Conservation (phyloP, 2,113 vertebrate species). For the Apteryx mantelli region DNA sequence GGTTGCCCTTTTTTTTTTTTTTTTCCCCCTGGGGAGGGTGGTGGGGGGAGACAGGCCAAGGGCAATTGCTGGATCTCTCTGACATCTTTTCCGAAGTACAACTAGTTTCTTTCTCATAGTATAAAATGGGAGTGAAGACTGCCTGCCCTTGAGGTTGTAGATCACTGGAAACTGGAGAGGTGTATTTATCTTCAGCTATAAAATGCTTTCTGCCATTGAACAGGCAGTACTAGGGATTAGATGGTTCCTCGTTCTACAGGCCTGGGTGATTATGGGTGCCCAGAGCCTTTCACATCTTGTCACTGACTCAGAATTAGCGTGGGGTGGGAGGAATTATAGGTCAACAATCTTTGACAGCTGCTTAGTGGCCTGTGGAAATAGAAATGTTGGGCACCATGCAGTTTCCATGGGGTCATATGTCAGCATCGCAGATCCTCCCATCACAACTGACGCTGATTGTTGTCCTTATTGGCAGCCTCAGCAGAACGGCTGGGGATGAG, state of each 20-base stretch:
- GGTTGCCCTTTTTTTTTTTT: not conserved
- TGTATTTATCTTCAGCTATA: constrained; percentile 7
- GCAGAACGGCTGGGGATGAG: not conserved
- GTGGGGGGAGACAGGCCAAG: not conserved
- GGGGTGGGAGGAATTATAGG: not conserved
- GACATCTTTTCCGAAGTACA: not conserved
- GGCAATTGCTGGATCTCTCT: not conserved
- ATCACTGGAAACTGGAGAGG: not conserved
- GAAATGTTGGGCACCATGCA: constrained; percentile 4
- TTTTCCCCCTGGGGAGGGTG: not conserved
- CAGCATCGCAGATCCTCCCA: not conserved
- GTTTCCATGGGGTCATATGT: not conserved
- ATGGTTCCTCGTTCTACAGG: rapidly evolving
- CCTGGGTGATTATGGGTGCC: not conserved
- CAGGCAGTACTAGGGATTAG: not conserved
- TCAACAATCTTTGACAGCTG: constrained; percentile 10
- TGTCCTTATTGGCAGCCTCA: not conserved
- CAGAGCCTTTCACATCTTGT: not conserved
- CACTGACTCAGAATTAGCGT: not conserved
- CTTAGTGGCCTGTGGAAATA: constrained; percentile 33
- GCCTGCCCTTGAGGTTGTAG: not conserved
- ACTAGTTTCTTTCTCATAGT: not conserved
- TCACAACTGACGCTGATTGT: not conserved
- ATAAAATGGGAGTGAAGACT: not conserved
- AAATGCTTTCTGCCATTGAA: not conserved